A percentile compares a stretch with the other conserved stretches of the same genome.
Evolutionary conservation across 2,797 vertebrate species (phyloP).

Genomic region (Crax fasciolata): DNA sequence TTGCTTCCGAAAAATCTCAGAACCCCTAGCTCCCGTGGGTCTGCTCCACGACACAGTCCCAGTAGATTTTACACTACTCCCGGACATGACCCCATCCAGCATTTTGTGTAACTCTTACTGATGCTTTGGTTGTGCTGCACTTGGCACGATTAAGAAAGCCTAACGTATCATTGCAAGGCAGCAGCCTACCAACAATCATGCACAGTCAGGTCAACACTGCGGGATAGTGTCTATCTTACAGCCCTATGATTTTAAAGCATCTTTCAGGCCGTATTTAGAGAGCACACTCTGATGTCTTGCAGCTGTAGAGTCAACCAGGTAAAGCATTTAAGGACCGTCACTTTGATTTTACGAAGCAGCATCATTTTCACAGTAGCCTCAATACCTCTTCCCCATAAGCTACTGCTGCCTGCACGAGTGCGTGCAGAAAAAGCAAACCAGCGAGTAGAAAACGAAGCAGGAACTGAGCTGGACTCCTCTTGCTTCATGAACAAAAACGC

Average conservation of each 20-base stretch:
- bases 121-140: background rate
- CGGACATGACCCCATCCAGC: background rate
- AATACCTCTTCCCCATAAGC: background rate
- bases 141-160: background rate
- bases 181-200: background rate
- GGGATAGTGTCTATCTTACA: background rate
- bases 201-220: background rate
- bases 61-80: background rate
- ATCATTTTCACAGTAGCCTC: background rate
- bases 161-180: background rate
- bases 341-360: background rate
- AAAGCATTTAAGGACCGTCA: background rate
- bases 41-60: background rate
- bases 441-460: background rate
- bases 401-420: background rate
- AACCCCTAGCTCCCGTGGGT: background rate
- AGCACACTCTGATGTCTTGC: background rate
- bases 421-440: background rate
- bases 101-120: background rate
- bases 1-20: background rate
- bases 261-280: background rate
- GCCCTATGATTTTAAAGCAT: background rate
- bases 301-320: background rate
- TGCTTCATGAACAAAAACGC: background rate
- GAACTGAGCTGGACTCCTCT: background rate